Evolutionary conservation across 2,113 vertebrate species (phyloP).

Genomic region (Clarias gariepinus): DNA sequence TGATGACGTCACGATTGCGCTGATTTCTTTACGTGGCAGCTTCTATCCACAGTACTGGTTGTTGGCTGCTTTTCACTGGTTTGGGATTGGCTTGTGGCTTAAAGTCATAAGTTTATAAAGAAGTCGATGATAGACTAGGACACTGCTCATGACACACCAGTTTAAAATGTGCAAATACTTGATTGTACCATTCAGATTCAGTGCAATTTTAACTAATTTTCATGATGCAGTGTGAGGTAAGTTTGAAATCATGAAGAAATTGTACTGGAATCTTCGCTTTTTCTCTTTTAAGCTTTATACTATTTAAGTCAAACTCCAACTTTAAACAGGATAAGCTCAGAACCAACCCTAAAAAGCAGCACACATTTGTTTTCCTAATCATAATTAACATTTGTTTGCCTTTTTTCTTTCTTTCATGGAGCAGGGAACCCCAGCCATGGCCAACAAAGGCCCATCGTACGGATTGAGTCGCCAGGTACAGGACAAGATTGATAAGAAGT

Average conservation of each 20-base stretch:
- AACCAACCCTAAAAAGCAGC: neutral
- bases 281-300: neutral
- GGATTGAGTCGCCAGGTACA: constrained; percentile 94
- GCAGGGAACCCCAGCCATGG: constrained; percentile 79
- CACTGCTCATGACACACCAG: neutral
- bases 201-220: neutral
- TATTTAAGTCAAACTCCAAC: neutral
- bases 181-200: neutral
- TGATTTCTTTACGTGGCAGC: constrained; percentile 19
- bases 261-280: neutral
- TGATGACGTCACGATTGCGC: constrained; percentile 30
- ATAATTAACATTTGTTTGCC: neutral
- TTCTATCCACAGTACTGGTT: constrained; percentile 45
- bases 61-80: constrained; percentile 41
- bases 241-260: neutral
- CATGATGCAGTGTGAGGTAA: neutral
- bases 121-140: neutral
- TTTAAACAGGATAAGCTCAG: neutral
- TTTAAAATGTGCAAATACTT: neutral
- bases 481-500: constrained; percentile 96
- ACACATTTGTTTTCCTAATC: neutral
- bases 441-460: constrained; percentile 93
- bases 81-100: constrained; percentile 30
- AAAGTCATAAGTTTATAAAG: constrained; percentile 3
- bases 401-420: neutral